Conservation (phyloP, 2,888 invertebrate species). For the Diaphora mendica region DNA sequence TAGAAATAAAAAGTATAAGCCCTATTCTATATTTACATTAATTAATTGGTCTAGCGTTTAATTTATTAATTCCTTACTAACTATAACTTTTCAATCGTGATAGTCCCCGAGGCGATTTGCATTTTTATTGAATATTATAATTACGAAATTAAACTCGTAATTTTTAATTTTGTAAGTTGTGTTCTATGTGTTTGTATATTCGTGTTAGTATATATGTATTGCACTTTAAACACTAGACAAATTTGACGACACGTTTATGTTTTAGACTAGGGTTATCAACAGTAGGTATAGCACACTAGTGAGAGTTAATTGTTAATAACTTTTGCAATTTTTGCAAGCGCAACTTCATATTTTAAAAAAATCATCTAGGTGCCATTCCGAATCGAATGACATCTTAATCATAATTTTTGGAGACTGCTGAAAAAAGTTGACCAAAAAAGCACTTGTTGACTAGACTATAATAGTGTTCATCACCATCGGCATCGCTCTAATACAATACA, state of each 20-base stretch:
- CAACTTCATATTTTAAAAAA: no score
- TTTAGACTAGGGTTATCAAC: not conserved
- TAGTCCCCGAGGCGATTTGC: not conserved
- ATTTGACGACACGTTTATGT: not conserved
- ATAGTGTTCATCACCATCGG: no score
- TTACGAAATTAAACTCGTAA: not conserved
- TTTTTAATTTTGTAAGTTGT: not conserved
- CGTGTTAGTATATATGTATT: not conserved
- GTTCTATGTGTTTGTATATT: no score
- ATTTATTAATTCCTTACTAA: slow-evolving; percentile 1
- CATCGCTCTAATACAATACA: no score
- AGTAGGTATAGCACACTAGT: no score
- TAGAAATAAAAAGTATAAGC: not conserved
- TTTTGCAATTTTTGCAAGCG: no score
- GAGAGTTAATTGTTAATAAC: no score
- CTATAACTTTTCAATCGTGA: not conserved
- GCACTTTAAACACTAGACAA: not conserved
- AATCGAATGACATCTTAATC: no score
- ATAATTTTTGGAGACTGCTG: no score
- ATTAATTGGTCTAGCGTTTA: slow-evolving; percentile 31
- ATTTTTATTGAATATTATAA: not conserved
- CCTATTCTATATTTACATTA: slow-evolving; percentile 17
- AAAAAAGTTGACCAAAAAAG: no score
- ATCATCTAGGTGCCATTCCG: no score
- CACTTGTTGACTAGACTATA: no score